Conservation (phyloP, 2,797 vertebrate genomes). For the Basileuterus tristriatus region DNA sequence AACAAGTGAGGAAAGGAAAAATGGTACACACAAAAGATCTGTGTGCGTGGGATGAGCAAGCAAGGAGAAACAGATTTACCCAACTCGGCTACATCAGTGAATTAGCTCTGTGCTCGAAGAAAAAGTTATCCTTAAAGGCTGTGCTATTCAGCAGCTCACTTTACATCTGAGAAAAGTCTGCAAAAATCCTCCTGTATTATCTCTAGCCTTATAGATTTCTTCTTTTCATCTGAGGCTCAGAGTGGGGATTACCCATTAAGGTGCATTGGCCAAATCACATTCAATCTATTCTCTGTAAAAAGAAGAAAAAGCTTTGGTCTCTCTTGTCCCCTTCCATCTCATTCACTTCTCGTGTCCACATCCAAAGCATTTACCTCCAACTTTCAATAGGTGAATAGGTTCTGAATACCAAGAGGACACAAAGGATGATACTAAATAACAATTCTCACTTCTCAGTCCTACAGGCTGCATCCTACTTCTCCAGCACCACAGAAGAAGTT, state of each 20-base stretch:
- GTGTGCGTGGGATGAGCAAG: neutral
- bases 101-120: slow-evolving; percentile 13
- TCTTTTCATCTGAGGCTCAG: slow-evolving; percentile 37
- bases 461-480: neutral
- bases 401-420: neutral
- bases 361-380: neutral
- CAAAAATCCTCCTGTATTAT: slow-evolving; percentile 53
- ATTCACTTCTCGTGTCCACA: neutral
- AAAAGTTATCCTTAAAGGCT: slow-evolving; percentile 30
- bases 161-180: slow-evolving; percentile 40
- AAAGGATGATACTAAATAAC: neutral
- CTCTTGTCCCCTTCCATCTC: neutral
- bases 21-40: neutral
- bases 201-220: slow-evolving; percentile 27
- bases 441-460: neutral
- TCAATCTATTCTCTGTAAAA: slow-evolving; percentile 2
- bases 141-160: slow-evolving; percentile 10
- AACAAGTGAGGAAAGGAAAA: neutral
- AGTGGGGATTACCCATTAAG: slow-evolving; percentile 49
- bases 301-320: slow-evolving; percentile 8
- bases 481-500: neutral
- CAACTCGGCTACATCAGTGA: neutral
- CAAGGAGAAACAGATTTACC: neutral
- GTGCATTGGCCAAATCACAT: slow-evolving; percentile 15
- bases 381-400: neutral